Evolutionary conservation across 2,888 invertebrate genomes (phyloP), one percentile per base, ranked within the genome.

Genomic region (Sympetrum striolatum): DNA sequence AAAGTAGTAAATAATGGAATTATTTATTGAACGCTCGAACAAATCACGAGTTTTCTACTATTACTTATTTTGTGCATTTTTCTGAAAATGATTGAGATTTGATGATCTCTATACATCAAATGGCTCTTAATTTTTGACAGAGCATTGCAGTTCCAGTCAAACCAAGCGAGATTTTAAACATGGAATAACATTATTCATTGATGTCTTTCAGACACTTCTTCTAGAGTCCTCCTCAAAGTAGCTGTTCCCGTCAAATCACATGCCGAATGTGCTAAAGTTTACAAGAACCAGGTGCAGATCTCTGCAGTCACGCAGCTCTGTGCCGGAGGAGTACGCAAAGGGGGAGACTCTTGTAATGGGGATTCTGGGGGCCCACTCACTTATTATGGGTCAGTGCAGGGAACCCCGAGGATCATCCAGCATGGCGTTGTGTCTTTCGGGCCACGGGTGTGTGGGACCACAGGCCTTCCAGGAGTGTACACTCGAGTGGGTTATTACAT

Each of bases 331-430:
- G 60, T 86, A 0, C 22, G 37, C 12, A 14, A 60, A 22, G 86
- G 58, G 0, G 86, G 86, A 0, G 86, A 86, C 35, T 86, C 86
- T 60, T 86, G 86, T n/a, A 60, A 58, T n/a, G 86, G 86, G 1
- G 86, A 86, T 37, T 86, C 86, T 14, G 86, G 86, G 2, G 86
- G 86, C 0, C 86, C 86, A n/a, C 86, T 86, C 22, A 35, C 35
- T 10, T 86, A 60, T 60, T 86, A 53, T n/a, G 86, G 86, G 5
- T 10, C 37, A 10, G 60, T 86, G 37, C 64, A 86, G 35, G 37
- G 60, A 0, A 37, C 58, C 25, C 58, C 90, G 92, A 22, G 92
- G n/a, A 92, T 91, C 81, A 92, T 93, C 39, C 92, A 92, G 48
- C 60, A 92, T 31, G 92, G 92, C 0, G 90, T 92, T 10, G 92